Conservation (phyloP, 2,888 invertebrate species). For the Endotricha flammealis region DNA sequence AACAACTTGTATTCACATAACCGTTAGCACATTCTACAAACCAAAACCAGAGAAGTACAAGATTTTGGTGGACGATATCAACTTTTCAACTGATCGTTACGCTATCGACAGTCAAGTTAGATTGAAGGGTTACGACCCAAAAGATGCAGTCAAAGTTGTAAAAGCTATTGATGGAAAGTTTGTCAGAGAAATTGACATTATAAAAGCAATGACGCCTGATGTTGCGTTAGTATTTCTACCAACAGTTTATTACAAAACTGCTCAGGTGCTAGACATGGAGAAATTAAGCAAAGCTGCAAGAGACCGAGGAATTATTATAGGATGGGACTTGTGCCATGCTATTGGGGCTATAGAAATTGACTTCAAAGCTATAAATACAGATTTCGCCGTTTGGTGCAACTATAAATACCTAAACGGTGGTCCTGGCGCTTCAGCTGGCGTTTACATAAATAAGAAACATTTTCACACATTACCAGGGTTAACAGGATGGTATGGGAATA, state of each 20-base stretch:
- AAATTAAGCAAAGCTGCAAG: constrained; percentile 49
- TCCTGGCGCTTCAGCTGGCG: constrained; percentile 48
- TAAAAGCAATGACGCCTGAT: constrained; percentile 57
- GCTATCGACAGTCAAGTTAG: constrained; percentile 60
- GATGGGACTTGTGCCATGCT: constrained; percentile 63
- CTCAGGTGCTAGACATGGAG: constrained; percentile 59
- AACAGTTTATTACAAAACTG: constrained; percentile 51
- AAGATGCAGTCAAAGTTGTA: constrained; percentile 57
- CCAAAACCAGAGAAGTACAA: constrained; percentile 50
- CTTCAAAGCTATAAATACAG: constrained; percentile 48
- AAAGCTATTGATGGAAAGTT: constrained; percentile 36
- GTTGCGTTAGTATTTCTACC: constrained; percentile 51
- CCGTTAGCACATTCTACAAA: constrained; percentile 56
- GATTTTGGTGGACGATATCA: constrained; percentile 58
- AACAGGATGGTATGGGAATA: constrained; percentile 60
- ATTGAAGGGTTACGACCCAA: constrained; percentile 48
- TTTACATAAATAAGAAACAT: constrained; percentile 58
- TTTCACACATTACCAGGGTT: constrained; percentile 50
- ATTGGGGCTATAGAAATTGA: constrained; percentile 53
- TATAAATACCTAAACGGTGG: constrained; percentile 67
- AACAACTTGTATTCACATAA: constrained; percentile 56
- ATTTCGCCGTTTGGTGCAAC: constrained; percentile 66
- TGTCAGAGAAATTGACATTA: constrained; percentile 50
- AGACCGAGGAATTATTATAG: constrained; percentile 45
- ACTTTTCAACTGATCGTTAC: constrained; percentile 62